Evolutionary conservation across 2,888 invertebrate genomes (phyloP).

Genomic region (Willowsia nigromaculata): DNA sequence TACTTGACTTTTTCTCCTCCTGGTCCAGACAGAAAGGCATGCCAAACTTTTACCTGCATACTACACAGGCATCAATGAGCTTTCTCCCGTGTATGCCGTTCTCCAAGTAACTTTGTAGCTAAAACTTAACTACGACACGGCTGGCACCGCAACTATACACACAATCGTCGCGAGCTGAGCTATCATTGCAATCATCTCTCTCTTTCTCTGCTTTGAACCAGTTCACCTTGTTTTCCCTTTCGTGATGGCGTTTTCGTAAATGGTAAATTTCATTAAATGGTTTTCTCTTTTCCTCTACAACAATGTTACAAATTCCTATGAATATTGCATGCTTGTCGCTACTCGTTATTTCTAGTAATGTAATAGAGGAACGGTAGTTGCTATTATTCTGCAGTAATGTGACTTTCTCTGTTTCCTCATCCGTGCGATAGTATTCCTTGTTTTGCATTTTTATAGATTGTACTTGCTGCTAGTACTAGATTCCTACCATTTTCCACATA

Average conservation of each 20-base stretch:
- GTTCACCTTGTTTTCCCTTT: background rate
- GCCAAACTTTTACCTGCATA: slow-evolving; percentile 25
- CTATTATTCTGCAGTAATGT: background rate
- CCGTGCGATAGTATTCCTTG: background rate
- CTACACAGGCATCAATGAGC: background rate
- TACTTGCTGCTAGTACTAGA: no score
- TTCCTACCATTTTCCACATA: slow-evolving; percentile 21
- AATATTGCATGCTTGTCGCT: slow-evolving; percentile 1
- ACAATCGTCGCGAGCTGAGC: background rate
- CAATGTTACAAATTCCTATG: slow-evolving; percentile 15
- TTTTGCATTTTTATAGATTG: background rate
- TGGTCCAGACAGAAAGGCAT: background rate
- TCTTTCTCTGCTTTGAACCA: background rate
- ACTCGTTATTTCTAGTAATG: background rate
- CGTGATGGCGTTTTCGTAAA: background rate
- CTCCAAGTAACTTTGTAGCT: background rate
- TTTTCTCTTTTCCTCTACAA: slow-evolving; percentile 5
- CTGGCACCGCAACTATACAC: background rate
- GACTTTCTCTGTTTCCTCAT: background rate
- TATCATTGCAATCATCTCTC: background rate
- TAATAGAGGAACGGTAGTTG: background rate
- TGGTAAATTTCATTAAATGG: background rate
- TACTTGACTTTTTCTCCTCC: background rate
- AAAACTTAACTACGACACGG: background rate
- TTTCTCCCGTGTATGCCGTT: background rate